Conservation (phyloP, 2,113 vertebrate species). For the Brachyhypopomus occidentalis region DNA sequence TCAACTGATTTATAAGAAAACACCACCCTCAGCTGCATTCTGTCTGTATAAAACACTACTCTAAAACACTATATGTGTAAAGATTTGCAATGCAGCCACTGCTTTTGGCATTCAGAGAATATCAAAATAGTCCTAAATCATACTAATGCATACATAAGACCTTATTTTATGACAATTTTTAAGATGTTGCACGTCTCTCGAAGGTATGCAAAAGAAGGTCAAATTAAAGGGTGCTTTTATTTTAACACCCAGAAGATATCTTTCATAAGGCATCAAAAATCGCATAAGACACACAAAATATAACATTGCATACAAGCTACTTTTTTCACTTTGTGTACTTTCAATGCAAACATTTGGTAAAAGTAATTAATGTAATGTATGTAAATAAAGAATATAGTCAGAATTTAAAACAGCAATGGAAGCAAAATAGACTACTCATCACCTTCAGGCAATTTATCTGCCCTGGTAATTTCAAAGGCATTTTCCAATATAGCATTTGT, state of each 20-base stretch:
- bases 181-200: too few relatives aligned
- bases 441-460: too few relatives aligned
- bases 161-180: too few relatives aligned
- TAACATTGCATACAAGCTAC: background rate
- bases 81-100: background rate
- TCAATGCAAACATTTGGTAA: background rate
- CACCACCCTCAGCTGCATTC: too few relatives aligned
- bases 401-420: background rate
- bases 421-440: background rate
- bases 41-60: too few relatives aligned
- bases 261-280: background rate
- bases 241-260: background rate
- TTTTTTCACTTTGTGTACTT: background rate
- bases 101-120: background rate
- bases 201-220: too few relatives aligned
- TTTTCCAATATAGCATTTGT: too few relatives aligned
- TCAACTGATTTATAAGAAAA: too few relatives aligned
- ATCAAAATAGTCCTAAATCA: too few relatives aligned
- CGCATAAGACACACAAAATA: conserved; percentile 7
- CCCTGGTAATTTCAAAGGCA: too few relatives aligned
- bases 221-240: too few relatives aligned
- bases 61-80: background rate
- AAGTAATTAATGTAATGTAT: background rate
- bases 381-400: background rate
- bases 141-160: too few relatives aligned